These are phyloP conservation scores for Lordiphosa fenestrarum DNA, from an alignment of 2,888 invertebrate genomes.

Conservation along the genomic window DNA sequence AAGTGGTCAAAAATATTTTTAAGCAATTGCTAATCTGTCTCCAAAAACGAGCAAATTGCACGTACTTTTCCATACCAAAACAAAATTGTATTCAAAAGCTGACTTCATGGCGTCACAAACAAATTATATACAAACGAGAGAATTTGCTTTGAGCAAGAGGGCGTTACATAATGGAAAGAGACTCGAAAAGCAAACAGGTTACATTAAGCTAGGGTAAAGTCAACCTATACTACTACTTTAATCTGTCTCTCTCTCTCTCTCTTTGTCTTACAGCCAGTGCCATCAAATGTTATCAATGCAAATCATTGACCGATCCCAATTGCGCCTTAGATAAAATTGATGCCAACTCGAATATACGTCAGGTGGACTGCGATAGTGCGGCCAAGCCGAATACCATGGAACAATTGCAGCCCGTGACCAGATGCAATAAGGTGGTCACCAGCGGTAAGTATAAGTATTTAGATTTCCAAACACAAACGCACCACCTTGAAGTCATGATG, in stretches of 20 bases:
- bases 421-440: slow-evolving; percentile 77
- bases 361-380: slow-evolving; percentile 72
- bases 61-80: slow-evolving; percentile 28
- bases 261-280: slow-evolving; percentile 62
- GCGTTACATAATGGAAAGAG: slow-evolving; percentile 51
- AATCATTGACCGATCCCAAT: slow-evolving; percentile 73
- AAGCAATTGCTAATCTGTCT: slow-evolving; percentile 4
- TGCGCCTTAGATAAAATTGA: slow-evolving; percentile 74
- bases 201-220: not conserved
- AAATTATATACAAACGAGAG: slow-evolving; percentile 11
- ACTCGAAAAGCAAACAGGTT: slow-evolving; percentile 12
- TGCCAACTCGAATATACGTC: slow-evolving; percentile 55
- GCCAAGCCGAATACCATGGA: slow-evolving; percentile 64
- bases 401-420: slow-evolving; percentile 73
- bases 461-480: slow-evolving; percentile 13
- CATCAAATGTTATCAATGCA: slow-evolving; percentile 78
- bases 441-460: slow-evolving; percentile 65
- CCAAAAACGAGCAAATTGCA: slow-evolving; percentile 12
- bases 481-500: slow-evolving; percentile 58
- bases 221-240: too few relatives aligned
- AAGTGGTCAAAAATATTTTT: not conserved
- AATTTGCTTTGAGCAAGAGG: slow-evolving; percentile 24
- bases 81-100: slow-evolving; percentile 17
- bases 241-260: not conserved
- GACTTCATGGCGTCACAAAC: slow-evolving; percentile 47